Evolutionary conservation across 2,797 vertebrate genomes (phyloP).

Genomic region (Argentina silus): DNA sequence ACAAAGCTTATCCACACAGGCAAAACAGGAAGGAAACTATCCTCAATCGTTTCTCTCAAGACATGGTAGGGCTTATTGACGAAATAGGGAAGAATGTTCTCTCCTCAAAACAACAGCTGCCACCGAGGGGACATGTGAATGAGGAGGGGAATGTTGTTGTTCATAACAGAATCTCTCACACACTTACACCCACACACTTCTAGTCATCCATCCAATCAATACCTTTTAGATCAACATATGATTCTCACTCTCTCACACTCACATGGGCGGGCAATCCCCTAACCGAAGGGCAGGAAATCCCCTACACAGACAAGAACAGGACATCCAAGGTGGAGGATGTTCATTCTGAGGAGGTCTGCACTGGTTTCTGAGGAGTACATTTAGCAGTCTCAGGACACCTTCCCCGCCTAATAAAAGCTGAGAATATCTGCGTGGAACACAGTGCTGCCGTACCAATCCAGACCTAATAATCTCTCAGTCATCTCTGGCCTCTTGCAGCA

Average conservation of each 20-base stretch:
- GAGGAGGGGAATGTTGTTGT: not conserved
- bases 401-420: slow-evolving; percentile 27
- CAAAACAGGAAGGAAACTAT: slow-evolving; percentile 11
- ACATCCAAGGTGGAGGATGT: not conserved
- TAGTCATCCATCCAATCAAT: no score
- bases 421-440: slow-evolving; percentile 10
- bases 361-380: not conserved
- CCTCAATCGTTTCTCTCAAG: not conserved
- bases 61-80: not conserved
- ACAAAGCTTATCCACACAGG: not conserved
- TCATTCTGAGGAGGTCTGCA: not conserved
- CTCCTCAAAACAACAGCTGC: not conserved
- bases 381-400: not conserved
- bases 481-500: slow-evolving; percentile 33
- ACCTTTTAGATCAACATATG: no score
- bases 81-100: not conserved
- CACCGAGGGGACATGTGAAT: not conserved
- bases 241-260: no score
- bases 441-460: slow-evolving; percentile 18
- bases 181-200: not conserved
- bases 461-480: slow-evolving; percentile 38
- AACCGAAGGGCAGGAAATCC: not conserved
- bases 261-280: not conserved
- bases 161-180: not conserved
- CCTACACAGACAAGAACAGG: not conserved